Base-by-base conservation (phyloP, 2,888 invertebrate genomes). In the Beris morrisii region DNA sequence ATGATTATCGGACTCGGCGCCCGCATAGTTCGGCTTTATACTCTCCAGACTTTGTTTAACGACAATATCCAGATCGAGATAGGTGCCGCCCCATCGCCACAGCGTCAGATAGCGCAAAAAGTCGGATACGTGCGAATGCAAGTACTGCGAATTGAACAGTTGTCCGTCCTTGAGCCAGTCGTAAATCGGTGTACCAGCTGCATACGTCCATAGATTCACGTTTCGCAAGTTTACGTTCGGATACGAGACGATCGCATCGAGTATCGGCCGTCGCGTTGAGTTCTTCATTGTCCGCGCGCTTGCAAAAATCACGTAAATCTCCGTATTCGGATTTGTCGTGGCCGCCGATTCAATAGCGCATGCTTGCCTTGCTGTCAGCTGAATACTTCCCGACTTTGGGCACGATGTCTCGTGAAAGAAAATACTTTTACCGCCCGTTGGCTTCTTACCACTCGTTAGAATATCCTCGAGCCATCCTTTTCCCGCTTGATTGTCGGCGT, bases 11-110 rank as follows among this genome's bases (percentile, higher is more conserved):
- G 86, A 85, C 78, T 89, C 88, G 1, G 86, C 85, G 2, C 88
- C 88, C 0, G 86, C 86, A 72, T 84, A 88, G 75, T 89, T 88
- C 0, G 79, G 78, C 54, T 28, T 22, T 43, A 71, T 53, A n/a
- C 80, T 75, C 22, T 84, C 82, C 48, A 90, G 74, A 5, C 84
- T 80, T 70, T 85, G 88, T 22, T 84, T 83, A 4, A 91, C 85
- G 12, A 92, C 82, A 3, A 90, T 85, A 76, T 92, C 92, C 70
- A 90, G 79, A 73, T 92, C 92, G 61, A 92, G 77, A 75, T 91
- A 92, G 58, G 90, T 86, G 0, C 92, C 92, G 11, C 91, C 90
- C 76, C 84, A 91, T 74, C 88, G 90, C 84, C 87, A 90, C 4
- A 92, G 78, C 0, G 77, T 79, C 32, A 78, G 68, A 66, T 75